Evolutionary conservation across 2,888 invertebrate species (phyloP).

Genomic region (Dendrolimus houi): DNA sequence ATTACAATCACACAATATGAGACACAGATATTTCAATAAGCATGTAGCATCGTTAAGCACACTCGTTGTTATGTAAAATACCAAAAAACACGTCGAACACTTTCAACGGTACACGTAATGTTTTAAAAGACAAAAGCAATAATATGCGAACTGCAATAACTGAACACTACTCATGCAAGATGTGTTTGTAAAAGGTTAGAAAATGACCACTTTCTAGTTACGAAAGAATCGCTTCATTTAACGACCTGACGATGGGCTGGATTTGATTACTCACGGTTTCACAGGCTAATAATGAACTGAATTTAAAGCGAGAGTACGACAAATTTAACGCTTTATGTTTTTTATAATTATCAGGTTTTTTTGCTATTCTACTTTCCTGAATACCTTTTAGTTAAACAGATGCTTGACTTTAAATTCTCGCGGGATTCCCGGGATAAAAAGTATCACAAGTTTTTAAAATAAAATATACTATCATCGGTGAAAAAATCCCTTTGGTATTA

Average conservation of each 20-base stretch:
- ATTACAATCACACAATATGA: constrained; percentile 16
- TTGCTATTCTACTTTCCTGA: too few species aligned
- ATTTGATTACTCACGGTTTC: constrained; percentile 40
- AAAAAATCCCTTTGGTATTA: too few species aligned
- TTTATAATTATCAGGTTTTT: too few species aligned
- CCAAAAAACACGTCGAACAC: constrained; percentile 8
- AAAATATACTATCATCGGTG: too few species aligned
- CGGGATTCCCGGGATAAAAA: too few species aligned
- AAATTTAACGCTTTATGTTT: too few species aligned
- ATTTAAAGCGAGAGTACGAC: constrained; percentile 35
- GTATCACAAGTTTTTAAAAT: too few species aligned
- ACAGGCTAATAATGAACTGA: constrained; percentile 30
- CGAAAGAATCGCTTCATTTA: constrained; percentile 59
- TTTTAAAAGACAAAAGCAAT: neutral
- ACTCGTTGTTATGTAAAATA: neutral
- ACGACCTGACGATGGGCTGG: constrained; percentile 46
- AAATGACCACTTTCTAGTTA: constrained; percentile 59
- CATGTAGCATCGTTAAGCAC: constrained; percentile 8
- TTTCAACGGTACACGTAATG: constrained; percentile 35
- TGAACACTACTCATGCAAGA: neutral
- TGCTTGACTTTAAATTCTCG: too few species aligned
- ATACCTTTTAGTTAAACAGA: too few species aligned
- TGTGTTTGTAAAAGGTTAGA: constrained; percentile 20
- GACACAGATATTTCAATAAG: constrained; percentile 10
- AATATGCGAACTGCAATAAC: neutral